A percentile compares a stretch with the other conserved stretches of the same genome.
Conservation (phyloP, 2,113 vertebrate genomes). For the Nerophis ophidion region DNA sequence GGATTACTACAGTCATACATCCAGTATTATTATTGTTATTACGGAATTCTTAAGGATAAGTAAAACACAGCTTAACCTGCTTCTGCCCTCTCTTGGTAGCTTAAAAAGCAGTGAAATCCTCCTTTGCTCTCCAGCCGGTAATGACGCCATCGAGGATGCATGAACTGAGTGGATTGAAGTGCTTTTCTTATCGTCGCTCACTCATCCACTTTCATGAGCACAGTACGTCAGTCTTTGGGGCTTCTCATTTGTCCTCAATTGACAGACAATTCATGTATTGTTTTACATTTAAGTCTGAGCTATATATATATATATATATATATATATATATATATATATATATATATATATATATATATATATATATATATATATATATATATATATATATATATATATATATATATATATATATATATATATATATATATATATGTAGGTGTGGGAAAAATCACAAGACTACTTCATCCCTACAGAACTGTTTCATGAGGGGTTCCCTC, state of each 20-base stretch:
- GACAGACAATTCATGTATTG: slow-evolving; percentile 44
- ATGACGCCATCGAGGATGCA: slow-evolving; percentile 40
- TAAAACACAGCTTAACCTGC: slow-evolving; percentile 19
- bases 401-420: too few relatives aligned
- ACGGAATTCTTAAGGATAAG: slow-evolving; percentile 35
- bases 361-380: too few relatives aligned
- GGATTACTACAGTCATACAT: slow-evolving; percentile 35
- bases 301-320: too few relatives aligned
- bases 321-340: too few relatives aligned
- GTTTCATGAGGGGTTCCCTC: too few relatives aligned
- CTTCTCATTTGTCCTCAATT: slow-evolving; percentile 23
- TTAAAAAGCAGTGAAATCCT: slow-evolving; percentile 31
- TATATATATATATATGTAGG: too few relatives aligned
- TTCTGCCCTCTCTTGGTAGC: slow-evolving; percentile 17
- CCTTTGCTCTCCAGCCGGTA: slow-evolving; percentile 24
- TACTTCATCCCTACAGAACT: too few relatives aligned
- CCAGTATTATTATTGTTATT: slow-evolving; percentile 21
- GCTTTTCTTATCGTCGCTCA: slow-evolving; percentile 54
- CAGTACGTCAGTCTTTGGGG: slow-evolving; percentile 14
- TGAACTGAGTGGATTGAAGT: slow-evolving; percentile 51
- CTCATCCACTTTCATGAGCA: slow-evolving; percentile 46
- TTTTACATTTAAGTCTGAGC: slow-evolving; percentile 52
- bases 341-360: too few relatives aligned
- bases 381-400: too few relatives aligned
- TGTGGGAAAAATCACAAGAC: too few relatives aligned